Base-by-base conservation (phyloP, 2,888 invertebrate genomes). In the Eupithecia dodoneata region DNA sequence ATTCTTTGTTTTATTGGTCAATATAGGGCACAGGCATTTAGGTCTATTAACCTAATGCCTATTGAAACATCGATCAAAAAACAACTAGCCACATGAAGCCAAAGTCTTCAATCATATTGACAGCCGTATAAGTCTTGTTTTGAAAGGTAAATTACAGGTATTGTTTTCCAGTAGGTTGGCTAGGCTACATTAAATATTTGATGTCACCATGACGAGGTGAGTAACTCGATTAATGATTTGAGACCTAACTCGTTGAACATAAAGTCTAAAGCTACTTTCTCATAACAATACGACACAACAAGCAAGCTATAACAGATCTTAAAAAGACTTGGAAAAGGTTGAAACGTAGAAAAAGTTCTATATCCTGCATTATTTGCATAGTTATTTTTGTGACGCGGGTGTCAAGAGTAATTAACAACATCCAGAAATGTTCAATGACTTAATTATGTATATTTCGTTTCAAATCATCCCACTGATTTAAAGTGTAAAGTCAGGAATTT, bases 61-160 rank as follows among this genome's bases (percentile, higher is more conserved):
- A 66, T 42, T 15, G 15, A 41, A 15, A 66, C 41, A 66, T 66
- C 42, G 42, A 66, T 78, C 66, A 82, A 78, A 84, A 80, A 59
- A 82, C 84, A 82, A 87, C 84, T 81, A 85, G 79, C 81, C 82
- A 82, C 81, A 76, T 30, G 30, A 30, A 30, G 30, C 30, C 30
- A 30, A 30, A 80, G 79, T 74, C 71, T 79, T 82, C 74, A 80
- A 74, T 82, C 75, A 84, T 85, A 87, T 84, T 85, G 85, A 85
- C 81, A 81, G 80, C 82, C 87, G 85, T 85, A 87, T 82, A n/a
- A 12, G 47, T 82, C 79, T 83, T 85, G 80, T 81, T 83, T 59
- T 83, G 81, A 85, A 85, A 84, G 80, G 83, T 82, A 84, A 85
- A 86, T 83, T 83, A 84, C 84, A 84, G 80, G 80, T 84, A 83